phyloP scores from a whole-genome alignment of 2,888 invertebrate species.

The Pristionchus exspectatus region DNA sequence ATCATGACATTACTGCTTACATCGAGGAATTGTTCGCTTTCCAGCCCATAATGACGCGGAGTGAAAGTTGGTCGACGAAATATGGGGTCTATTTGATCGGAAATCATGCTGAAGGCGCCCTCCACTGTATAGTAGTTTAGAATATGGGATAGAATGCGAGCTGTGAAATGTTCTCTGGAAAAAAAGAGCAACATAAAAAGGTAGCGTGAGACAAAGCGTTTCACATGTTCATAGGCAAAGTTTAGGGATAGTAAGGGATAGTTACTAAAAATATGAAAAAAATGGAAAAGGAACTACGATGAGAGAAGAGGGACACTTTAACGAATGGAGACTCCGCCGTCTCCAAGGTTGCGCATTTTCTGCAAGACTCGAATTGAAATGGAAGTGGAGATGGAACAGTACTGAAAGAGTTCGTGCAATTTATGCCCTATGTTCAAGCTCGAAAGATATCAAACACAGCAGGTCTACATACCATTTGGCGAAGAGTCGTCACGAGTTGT shows the following conservation, averaged over 20 bases:
- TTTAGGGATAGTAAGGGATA: too few relatives aligned
- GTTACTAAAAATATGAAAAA: neutral
- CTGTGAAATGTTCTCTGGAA: neutral
- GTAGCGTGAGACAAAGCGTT: neutral
- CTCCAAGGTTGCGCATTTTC: conserved; percentile 21
- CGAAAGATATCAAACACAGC: neutral
- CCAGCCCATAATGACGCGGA: neutral
- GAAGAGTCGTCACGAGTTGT: too few relatives aligned
- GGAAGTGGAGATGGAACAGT: neutral
- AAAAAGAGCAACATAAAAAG: neutral
- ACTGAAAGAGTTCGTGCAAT: neutral
- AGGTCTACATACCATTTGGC: neutral
- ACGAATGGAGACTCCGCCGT: neutral
- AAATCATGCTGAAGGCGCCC: neutral
- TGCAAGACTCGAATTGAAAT: neutral
- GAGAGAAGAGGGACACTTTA: neutral
- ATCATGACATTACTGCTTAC: neutral
- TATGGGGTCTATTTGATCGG: neutral
- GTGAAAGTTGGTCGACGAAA: conserved; percentile 12
- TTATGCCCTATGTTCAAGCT: too few relatives aligned
- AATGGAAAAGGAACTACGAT: neutral
- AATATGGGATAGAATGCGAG: neutral
- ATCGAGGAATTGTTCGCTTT: neutral
- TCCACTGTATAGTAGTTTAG: neutral
- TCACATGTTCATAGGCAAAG: neutral